Percentiles rank a stretch among this genome's conserved stretches.
Conservation (phyloP, 2,797 vertebrate genomes). For the Myotis daubentonii region DNA sequence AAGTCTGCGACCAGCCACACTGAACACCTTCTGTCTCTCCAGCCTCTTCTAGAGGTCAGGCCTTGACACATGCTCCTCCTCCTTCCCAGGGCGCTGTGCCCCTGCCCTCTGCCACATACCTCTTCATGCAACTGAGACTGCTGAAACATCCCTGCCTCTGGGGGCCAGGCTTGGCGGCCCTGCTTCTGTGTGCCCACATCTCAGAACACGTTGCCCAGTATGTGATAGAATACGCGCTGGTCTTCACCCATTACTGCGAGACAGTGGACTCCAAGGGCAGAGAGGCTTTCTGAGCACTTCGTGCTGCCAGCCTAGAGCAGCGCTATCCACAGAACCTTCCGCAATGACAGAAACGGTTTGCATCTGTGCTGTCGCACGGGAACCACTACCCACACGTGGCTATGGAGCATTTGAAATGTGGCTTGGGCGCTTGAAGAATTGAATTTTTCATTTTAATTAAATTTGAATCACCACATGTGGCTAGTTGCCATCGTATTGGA, state of each 20-base stretch:
- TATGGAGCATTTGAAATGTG: accelerated
- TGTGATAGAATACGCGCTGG: accelerated
- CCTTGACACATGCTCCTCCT: background rate
- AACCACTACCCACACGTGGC: accelerated
- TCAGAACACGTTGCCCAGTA: accelerated
- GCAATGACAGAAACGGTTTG: accelerated
- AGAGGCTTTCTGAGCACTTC: background rate
- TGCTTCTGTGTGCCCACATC: accelerated
- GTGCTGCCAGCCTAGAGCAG: too few species aligned
- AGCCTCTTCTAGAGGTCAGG: background rate
- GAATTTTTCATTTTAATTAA: background rate
- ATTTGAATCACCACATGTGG: background rate
- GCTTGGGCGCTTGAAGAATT: accelerated
- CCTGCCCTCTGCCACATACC: background rate
- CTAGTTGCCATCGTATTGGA: background rate
- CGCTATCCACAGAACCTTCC: accelerated
- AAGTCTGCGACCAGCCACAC: accelerated
- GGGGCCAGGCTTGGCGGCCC: background rate
- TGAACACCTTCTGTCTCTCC: background rate
- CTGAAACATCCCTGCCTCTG: background rate
- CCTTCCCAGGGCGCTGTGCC: background rate
- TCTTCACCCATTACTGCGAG: accelerated
- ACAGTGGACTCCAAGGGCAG: too few species aligned
- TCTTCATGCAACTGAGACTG: background rate
- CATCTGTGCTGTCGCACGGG: accelerated